Base-by-base conservation (phyloP, 2,797 vertebrate genomes). In the Paguma larvata region DNA sequence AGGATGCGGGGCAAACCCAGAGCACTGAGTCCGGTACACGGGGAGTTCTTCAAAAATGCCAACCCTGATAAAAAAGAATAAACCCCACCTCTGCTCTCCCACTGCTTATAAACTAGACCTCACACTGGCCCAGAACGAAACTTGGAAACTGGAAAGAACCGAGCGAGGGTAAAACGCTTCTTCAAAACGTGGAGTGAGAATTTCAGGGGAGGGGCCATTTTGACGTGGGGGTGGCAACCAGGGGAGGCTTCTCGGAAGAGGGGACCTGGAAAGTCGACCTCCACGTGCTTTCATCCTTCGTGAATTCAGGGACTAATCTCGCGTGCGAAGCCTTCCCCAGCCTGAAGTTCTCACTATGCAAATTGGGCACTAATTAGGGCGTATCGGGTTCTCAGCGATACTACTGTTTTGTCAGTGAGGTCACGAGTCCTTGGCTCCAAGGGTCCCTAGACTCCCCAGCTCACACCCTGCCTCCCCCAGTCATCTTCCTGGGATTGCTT, bases 21-120 rank as follows among this genome's bases (percentile, higher is more conserved):
- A 70, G 21, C 4, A 15, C 21, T 2, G n/a, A 11, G 30, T 6
- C 23, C 0, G 0, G 23, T 44, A 51, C 1, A 0, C 27, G 13
- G 32, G n/a, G 44, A 82, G 34, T 14, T 85, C 68, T 77, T 41
- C 13, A 56, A 48, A 75, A 70, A 63, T 6, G 18, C 15, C 5
- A 32, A 34, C 21, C 13, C 1, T 11, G 10, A 51, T 3, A 1
- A 67, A 44, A 80, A 75, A 95, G 92, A 78, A 65, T 21, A 46
- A 83, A 15, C 46, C 30, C 44, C 32, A n/a, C 23, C 51, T 90
- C 63, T 79, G 68, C 18, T 70, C 48, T 87, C 44, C 18, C 18
- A 27, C 21, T 59, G 15, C 56, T 34, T 51, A 70, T 25, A 63
- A 79, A 67, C 25, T 5, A 46, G 6, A 27, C 9, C 34, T 59